Conservation (phyloP, 2,113 vertebrate genomes). For the Rhinopithecus roxellana region DNA sequence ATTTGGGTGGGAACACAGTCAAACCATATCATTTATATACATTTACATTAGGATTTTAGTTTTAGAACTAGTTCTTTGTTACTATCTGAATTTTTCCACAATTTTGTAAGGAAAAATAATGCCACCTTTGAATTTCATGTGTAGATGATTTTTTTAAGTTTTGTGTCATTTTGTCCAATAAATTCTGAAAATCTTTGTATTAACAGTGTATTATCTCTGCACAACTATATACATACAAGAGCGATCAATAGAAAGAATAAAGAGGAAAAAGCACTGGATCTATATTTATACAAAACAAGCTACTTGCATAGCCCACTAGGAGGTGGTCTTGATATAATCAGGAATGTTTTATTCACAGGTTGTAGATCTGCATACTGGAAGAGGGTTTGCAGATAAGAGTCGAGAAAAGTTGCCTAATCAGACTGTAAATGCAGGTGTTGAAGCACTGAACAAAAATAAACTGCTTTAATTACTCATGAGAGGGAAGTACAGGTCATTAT, state of each 20-base stretch:
- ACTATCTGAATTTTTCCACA: not conserved
- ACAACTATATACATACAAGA: not conserved
- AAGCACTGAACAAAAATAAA: not conserved
- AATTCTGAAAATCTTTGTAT: not conserved
- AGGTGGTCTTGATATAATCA: not conserved
- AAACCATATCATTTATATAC: too few relatives aligned
- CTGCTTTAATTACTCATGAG: not conserved
- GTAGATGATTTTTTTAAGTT: not conserved
- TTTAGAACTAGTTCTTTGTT: not conserved
- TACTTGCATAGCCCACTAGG: too few relatives aligned
- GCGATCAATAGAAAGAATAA: not conserved
- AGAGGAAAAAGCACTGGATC: not conserved
- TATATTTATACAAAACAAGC: not conserved
- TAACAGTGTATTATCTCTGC: not conserved
- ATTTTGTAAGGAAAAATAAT: not conserved
- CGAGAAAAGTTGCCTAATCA: not conserved
- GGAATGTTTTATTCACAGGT: not conserved
- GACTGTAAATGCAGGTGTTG: not conserved
- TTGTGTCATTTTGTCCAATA: not conserved
- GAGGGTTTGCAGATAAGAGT: not conserved
- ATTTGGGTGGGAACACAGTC: too few relatives aligned
- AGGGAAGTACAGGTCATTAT: not conserved
- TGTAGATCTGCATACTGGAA: not conserved
- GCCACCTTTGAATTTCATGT: not conserved
- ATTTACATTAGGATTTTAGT: not conserved